Percentiles rank a stretch among this genome's conserved stretches.
These are phyloP conservation scores for Isichthys henryi DNA, from an alignment of 2,113 vertebrate species.

Conservation along the genomic window DNA sequence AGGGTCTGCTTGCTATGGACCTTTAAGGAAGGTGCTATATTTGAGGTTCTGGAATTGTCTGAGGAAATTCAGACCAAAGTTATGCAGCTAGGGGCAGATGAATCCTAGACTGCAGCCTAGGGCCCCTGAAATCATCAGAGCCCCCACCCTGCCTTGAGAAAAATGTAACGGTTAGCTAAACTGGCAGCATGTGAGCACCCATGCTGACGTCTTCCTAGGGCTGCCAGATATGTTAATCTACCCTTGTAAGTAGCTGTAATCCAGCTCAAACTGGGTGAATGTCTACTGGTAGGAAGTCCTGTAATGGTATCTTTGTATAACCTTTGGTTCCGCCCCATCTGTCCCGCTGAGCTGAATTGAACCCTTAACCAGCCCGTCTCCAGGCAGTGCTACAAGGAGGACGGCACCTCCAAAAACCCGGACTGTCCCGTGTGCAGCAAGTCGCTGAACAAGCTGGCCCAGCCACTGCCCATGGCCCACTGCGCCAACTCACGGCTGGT, in stretches of 20 bases:
- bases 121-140: neutral
- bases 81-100: neutral
- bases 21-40: neutral
- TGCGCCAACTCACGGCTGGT: constrained; percentile 98
- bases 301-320: neutral
- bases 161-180: neutral
- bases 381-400: constrained; percentile 99
- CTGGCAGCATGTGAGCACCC: neutral
- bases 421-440: constrained; percentile 99
- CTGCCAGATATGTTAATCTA: neutral
- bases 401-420: constrained; percentile 92
- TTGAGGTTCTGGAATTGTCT: neutral
- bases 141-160: neutral
- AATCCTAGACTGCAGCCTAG: neutral
- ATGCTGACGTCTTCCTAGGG: neutral
- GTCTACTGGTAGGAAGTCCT: neutral
- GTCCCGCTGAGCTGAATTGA: neutral
- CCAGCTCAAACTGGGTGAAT: neutral
- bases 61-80: neutral
- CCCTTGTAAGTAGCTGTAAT: neutral
- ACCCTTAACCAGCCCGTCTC: constrained; percentile 46
- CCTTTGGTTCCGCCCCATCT: neutral
- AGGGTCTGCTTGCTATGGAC: neutral
- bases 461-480: constrained; percentile 96
- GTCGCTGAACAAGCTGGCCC: constrained; percentile 94